Base-by-base conservation (phyloP, 2,113 vertebrate species). In the Aleadryas rufinucha region DNA sequence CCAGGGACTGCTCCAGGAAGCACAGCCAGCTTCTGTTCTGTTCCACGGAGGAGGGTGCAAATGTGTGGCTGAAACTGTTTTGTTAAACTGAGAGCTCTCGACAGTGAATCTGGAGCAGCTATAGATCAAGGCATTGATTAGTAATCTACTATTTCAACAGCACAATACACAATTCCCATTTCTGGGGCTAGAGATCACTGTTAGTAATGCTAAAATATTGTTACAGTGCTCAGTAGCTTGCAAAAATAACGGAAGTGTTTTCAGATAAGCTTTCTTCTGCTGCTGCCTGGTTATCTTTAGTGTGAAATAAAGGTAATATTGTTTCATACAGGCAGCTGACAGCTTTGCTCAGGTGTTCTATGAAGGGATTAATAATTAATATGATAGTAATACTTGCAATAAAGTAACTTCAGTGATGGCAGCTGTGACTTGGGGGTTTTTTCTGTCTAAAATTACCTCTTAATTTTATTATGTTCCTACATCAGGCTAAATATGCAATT, bases 21-120 rank as follows among this genome's bases (percentile, higher is more conserved):
- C 27, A 45, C 64, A 75, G 49, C 30, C 70, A 56, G 60, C 57
- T 84, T 89, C 84, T 94, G 37, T 88, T 78, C 79, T 53, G 8
- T 70, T 84, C 16, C 2, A 13, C 50, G 7, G 22, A 26, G 60
- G n/a, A 60, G 17, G 10, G 14, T 23, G 37, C 7, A 64, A 66
- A 72, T 0, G 0, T 39, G 70, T 83, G 52, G 45, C 64, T 2
- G 0, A 39, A 91, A n/a, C 45, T 0, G 1, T 80, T 93, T 49
- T 39, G 21, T 87, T 61, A 59, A 89, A 59, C 59, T 83, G 37
- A 72, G 52, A 61, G n/a, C n/a, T 78, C 81, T 91, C 0, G 0
- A 50, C 59, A 74, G 47, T 79, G 59, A 68, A 87, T 69, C 71
- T 94, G 37, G n/a, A 74, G 45, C 75, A 87, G 59, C 41, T 77